phyloP scores from a whole-genome alignment of 2,797 vertebrate genomes.

The Sparus aurata region DNA sequence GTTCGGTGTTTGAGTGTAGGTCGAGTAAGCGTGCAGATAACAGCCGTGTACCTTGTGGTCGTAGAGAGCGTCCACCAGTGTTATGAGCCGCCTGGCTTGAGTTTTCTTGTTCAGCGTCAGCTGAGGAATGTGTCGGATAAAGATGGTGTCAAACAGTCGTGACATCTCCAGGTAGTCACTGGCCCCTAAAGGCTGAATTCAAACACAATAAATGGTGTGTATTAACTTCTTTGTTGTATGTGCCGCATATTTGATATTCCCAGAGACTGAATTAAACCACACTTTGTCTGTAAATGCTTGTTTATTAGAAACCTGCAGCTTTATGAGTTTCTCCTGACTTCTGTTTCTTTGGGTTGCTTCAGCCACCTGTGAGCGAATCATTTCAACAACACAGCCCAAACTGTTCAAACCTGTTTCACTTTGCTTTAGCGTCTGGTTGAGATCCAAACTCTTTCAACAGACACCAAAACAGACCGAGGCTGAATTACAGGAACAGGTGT shows the following conservation, averaged over 20 bases:
- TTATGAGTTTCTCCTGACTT: no score
- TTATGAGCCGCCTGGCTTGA: slow-evolving; percentile 95
- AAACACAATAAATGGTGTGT: not conserved
- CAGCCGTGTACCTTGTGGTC: slow-evolving; percentile 91
- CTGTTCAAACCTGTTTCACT: not conserved
- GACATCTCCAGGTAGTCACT: slow-evolving; percentile 97
- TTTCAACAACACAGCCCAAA: not conserved
- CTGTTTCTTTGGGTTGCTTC: not conserved
- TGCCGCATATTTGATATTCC: not conserved
- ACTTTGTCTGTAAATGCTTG: not conserved
- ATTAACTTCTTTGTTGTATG: not conserved
- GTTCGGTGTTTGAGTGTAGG: not conserved
- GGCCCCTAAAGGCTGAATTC: slow-evolving; percentile 92
- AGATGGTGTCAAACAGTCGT: slow-evolving; percentile 92
- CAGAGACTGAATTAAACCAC: not conserved
- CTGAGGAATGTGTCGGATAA: slow-evolving; percentile 93
- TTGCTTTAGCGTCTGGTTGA: not conserved
- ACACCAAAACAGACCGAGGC: not conserved
- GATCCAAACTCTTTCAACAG: not conserved
- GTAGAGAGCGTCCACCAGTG: slow-evolving; percentile 95
- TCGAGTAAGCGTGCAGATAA: accelerated
- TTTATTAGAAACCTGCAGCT: not conserved
- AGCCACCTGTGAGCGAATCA: not conserved
- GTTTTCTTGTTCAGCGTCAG: slow-evolving; percentile 93
- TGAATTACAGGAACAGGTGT: not conserved